These are phyloP conservation scores for Drosophila siamana DNA, from an alignment of 2,888 invertebrate genomes.

Conservation along the genomic window DNA sequence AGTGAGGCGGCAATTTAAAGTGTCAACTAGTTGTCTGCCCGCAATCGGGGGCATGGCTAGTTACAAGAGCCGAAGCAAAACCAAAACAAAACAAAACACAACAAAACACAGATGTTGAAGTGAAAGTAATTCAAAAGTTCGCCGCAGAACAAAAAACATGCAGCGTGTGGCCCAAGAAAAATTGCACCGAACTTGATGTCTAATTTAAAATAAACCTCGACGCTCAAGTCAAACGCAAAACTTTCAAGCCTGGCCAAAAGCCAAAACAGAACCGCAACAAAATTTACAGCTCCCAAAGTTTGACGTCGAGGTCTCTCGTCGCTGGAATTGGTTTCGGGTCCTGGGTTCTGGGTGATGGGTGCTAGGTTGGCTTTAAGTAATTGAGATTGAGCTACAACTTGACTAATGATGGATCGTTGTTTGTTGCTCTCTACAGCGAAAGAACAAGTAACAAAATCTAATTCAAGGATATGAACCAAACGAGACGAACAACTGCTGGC, in stretches of 20 bases:
- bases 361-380: constrained; percentile 42
- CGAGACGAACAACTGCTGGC: constrained; percentile 35
- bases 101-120: constrained; percentile 39
- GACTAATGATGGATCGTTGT: constrained; percentile 53
- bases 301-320: constrained; percentile 21
- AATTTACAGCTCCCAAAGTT: constrained; percentile 73
- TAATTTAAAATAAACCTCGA: constrained; percentile 70
- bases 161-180: constrained; percentile 55
- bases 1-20: constrained; percentile 12
- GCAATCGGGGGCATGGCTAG: constrained; percentile 18
- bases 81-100: constrained; percentile 30
- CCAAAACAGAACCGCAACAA: constrained; percentile 64
- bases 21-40: constrained; percentile 34
- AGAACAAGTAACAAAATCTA: constrained; percentile 27
- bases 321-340: background rate
- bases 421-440: constrained; percentile 31
- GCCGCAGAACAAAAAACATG: constrained; percentile 65
- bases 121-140: constrained; percentile 72
- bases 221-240: constrained; percentile 32
- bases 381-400: constrained; percentile 69
- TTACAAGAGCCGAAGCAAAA: constrained; percentile 12
- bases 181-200: constrained; percentile 68
- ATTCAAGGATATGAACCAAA: constrained; percentile 62
- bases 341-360: background rate
- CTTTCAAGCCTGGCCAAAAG: constrained; percentile 35